phyloP scores from a whole-genome alignment of 2,113 vertebrate genomes.

The Rana temporaria region DNA sequence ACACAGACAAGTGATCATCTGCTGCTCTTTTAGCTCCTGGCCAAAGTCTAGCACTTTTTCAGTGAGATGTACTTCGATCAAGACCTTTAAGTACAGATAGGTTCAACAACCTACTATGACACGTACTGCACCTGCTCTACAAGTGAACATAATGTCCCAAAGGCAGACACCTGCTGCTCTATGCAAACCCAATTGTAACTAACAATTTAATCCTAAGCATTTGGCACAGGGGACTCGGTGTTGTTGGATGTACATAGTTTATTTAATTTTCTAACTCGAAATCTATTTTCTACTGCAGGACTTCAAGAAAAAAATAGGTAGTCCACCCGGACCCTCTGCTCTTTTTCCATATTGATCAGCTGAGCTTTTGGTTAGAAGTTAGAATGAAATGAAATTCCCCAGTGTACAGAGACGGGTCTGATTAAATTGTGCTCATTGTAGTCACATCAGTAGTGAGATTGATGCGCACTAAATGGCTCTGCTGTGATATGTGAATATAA shows the following conservation, averaged over 20 bases:
- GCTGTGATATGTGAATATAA: slow-evolving; percentile 55
- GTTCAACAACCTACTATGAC: slow-evolving; percentile 14
- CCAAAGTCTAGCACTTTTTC: background rate
- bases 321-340: slow-evolving; percentile 41
- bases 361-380: slow-evolving; percentile 34
- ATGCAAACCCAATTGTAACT: slow-evolving; percentile 35
- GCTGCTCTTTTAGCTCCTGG: background rate
- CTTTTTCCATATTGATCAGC: slow-evolving; percentile 59
- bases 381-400: slow-evolving; percentile 50
- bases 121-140: slow-evolving; percentile 1
- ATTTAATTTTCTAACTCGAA: slow-evolving; percentile 58
- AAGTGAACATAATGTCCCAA: slow-evolving; percentile 23
- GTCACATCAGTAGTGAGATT: slow-evolving; percentile 52
- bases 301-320: slow-evolving; percentile 57
- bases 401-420: slow-evolving; percentile 51
- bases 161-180: slow-evolving; percentile 35
- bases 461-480: slow-evolving; percentile 55
- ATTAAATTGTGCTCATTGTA: slow-evolving; percentile 29
- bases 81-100: background rate
- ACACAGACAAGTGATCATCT: background rate
- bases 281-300: slow-evolving; percentile 46
- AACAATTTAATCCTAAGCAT: slow-evolving; percentile 23
- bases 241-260: slow-evolving; percentile 29
- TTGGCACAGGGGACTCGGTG: slow-evolving; percentile 42
- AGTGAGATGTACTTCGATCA: background rate